Percentiles rank a stretch among this genome's conserved stretches.
Evolutionary conservation across 2,888 invertebrate genomes (phyloP).

Genomic region (Anorthoa munda): DNA sequence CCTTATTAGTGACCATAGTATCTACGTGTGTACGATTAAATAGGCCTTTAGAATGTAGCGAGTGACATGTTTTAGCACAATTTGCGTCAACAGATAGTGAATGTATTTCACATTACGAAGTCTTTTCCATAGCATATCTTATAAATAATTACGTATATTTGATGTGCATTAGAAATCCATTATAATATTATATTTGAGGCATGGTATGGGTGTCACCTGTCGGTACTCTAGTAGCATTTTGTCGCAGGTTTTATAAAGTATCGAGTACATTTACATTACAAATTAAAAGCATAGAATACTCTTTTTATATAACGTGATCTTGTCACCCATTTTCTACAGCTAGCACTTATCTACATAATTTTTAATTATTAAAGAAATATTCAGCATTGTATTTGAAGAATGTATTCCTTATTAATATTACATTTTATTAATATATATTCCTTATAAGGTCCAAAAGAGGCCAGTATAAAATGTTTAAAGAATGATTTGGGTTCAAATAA

Average conservation of each 20-base stretch:
- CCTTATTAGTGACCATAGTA: conserved; percentile 70
- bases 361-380: conserved; percentile 46
- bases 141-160: conserved; percentile 59
- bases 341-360: conserved; percentile 55
- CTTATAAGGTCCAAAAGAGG: conserved; percentile 40
- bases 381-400: conserved; percentile 47
- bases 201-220: conserved; percentile 31
- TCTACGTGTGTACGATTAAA: conserved; percentile 63
- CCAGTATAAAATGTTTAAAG: conserved; percentile 33
- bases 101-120: conserved; percentile 55
- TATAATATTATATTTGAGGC: conserved; percentile 43
- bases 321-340: conserved; percentile 62
- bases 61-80: conserved; percentile 58
- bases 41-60: conserved; percentile 58
- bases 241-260: conserved; percentile 50
- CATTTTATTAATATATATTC: conserved; percentile 58
- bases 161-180: conserved; percentile 59
- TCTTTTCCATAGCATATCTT: conserved; percentile 69
- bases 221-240: conserved; percentile 37
- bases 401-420: conserved; percentile 59
- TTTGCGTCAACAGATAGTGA: conserved; percentile 48
- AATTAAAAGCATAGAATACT: conserved; percentile 51
- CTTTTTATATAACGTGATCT: conserved; percentile 63
- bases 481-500: conserved; percentile 44
- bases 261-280: conserved; percentile 41